Base-by-base conservation (phyloP, 2,113 vertebrate genomes). In the Eublepharis macularius region DNA sequence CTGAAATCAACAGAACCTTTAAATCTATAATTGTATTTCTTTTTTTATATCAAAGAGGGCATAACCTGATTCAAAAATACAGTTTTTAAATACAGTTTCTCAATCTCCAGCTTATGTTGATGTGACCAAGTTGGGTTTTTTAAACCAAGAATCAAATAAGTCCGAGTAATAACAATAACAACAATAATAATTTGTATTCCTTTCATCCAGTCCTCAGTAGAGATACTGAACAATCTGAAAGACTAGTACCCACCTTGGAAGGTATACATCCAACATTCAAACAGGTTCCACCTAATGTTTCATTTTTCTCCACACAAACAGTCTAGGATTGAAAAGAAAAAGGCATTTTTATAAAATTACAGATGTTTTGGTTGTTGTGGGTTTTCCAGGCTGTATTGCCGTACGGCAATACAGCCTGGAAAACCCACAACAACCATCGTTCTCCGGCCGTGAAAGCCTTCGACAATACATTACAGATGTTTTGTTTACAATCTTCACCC, bases 201-300 rank as follows among this genome's bases (percentile, higher is more conserved):
- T 63, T 14, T n/a, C 19, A 26, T 29, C 1, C 57, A 39, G 16
- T n/a, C 32, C 11, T 57, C 49, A 80, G 19, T 32, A 41, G 19
- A 51, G 29, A 73, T 77, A 81, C 14, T 79, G 83, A 81, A 68
- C 14, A 41, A 43, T 32, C 3, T 26, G 34, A 45, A 32, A 72
- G 26, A 66, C 43, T 34, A 24, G 76, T 3, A 65, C 93, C 94
- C 90, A 99, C 99, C 97, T 99, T 99, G 72, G 99, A 99, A 6
- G 99, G 99, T 95, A 99, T 99, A 92, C 99, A 99, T 74, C 99
- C 99, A 72, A 99, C 98, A 77, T 99, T 99, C 92, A 99, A 96
- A 90, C 99, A 99, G 0, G 99, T 99, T 65, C 99, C 99, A 68
- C 99, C 99, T 34, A 99, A 95, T 0, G 98, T 99, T 87, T 90